A percentile compares a stretch with the other conserved stretches of the same genome.
phyloP scores from a whole-genome alignment of 1,140 invertebrate genomes.

The Ceratosolen fusciceps region DNA sequence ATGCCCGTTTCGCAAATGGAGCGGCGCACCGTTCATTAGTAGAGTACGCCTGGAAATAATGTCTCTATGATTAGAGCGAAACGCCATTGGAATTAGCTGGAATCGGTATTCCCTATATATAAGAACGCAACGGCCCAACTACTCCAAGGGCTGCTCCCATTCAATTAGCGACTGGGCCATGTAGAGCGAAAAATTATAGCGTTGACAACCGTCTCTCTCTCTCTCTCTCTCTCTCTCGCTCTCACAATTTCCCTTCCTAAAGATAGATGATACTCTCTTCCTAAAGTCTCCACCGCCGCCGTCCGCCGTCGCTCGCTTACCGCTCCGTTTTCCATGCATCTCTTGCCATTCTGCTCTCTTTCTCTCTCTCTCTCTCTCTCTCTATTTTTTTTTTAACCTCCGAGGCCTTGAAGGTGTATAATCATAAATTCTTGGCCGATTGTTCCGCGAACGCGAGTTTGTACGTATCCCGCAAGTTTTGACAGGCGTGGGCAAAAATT shows the following conservation, averaged over 20 bases:
- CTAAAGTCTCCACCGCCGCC: no score
- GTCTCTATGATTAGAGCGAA: not conserved
- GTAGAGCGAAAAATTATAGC: slow-evolving; percentile 3
- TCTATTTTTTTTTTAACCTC: not conserved
- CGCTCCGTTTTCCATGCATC: not conserved
- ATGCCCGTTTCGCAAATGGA: not conserved
- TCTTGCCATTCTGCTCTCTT: not conserved
- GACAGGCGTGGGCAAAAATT: slow-evolving; percentile 16
- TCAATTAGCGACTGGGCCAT: not conserved
- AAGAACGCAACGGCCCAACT: not conserved
- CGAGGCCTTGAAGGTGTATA: not conserved
- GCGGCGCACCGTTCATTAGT: not conserved
- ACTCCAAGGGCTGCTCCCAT: no score
- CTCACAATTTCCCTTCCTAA: no score
- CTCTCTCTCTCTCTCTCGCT: no score
- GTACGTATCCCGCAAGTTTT: not conserved
- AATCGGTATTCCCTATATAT: not conserved
- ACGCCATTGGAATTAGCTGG: not conserved
- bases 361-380: no score
- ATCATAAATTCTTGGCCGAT: not conserved
- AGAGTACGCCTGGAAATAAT: not conserved
- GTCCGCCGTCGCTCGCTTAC: not conserved
- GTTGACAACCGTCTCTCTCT: no score
- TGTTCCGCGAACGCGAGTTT: not conserved
- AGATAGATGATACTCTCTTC: not conserved